Evolutionary conservation across 2,888 invertebrate genomes (phyloP).

Genomic region (Conus canariensis): DNA sequence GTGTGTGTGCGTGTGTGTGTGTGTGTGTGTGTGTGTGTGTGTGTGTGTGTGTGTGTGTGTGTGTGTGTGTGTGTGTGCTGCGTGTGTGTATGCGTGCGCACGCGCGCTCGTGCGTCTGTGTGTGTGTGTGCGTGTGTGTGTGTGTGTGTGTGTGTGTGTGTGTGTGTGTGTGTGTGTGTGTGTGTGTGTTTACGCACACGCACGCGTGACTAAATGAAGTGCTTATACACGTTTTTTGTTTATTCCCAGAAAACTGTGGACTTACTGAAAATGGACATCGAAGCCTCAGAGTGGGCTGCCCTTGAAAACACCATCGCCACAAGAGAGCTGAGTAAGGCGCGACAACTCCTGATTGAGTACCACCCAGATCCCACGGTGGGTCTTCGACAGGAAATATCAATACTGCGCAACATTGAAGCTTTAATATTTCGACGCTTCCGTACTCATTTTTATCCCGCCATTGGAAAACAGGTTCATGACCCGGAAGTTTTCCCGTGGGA

Average conservation of each 20-base stretch:
- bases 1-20: too few species aligned
- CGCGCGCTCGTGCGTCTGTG: too few species aligned
- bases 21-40: too few species aligned
- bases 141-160: too few species aligned
- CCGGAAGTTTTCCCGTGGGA: background rate
- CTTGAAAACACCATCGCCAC: slow-evolving; percentile 27
- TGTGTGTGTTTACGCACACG: too few species aligned
- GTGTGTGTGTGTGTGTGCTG: too few species aligned
- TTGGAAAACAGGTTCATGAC: background rate
- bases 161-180: too few species aligned
- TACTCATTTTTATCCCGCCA: background rate
- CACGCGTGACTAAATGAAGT: too few species aligned
- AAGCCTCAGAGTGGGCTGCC: slow-evolving; percentile 43
- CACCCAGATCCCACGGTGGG: background rate
- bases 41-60: too few species aligned
- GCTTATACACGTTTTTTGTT: background rate
- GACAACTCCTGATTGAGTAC: slow-evolving; percentile 47
- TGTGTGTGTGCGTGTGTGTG: too few species aligned
- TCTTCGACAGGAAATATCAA: background rate
- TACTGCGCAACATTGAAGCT: background rate
- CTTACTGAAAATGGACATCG: slow-evolving; percentile 48
- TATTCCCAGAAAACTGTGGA: slow-evolving; percentile 13
- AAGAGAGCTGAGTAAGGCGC: slow-evolving; percentile 32
- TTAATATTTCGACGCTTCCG: background rate
- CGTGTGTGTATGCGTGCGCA: too few species aligned